Evolutionary conservation across 2,113 vertebrate species (phyloP), one percentile per base, ranked within the genome.

Genomic region (Pagrus major): DNA sequence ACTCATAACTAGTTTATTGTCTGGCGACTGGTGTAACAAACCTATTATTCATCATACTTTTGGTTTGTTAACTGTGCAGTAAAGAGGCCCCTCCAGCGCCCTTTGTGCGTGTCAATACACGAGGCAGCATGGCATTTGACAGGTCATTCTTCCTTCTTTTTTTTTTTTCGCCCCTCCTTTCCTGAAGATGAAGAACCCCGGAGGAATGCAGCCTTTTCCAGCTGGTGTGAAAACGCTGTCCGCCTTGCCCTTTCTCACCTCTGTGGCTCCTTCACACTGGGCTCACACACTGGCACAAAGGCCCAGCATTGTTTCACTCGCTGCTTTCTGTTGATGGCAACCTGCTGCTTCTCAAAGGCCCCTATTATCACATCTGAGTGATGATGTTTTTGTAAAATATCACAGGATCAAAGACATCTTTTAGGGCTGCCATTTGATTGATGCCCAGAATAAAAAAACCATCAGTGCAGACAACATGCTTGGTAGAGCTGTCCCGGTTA

Each of bases 181-280:
- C 37, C 72, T 64, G 25, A 80, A 71, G 84, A 41, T 47, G 54
- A 87, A 78, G 78, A 78, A 70, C 66, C 56, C 68, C 35, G 18
- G 60, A 81, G 90, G 87, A 89, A 91, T 91, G 86, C 37, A 16
- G 58, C 44, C 64, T 78, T 72, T 27, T 79, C 80, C 81, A 67
- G 68, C 69, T 23, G 70, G 66, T 89, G 87, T 81, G 86, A 91
- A 83, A 86, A 31, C 11, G 31, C 68, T 3, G 9, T 71, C 65
- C 44, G 75, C 47, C 27, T 59, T 93, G 84, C 47, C 84, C 91
- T 80, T 73, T 81, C 56, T 78, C 83, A 85, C 87, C 85, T 89
- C 79, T 68, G 61, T 68, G 81, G 52, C 83, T 85, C 71, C 70
- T 56, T 88, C 76, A 63, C 73, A 74, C 80, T 52, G 79, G 41